Conservation (phyloP, 2,113 vertebrate species). For the Aspidoscelis tigris region DNA sequence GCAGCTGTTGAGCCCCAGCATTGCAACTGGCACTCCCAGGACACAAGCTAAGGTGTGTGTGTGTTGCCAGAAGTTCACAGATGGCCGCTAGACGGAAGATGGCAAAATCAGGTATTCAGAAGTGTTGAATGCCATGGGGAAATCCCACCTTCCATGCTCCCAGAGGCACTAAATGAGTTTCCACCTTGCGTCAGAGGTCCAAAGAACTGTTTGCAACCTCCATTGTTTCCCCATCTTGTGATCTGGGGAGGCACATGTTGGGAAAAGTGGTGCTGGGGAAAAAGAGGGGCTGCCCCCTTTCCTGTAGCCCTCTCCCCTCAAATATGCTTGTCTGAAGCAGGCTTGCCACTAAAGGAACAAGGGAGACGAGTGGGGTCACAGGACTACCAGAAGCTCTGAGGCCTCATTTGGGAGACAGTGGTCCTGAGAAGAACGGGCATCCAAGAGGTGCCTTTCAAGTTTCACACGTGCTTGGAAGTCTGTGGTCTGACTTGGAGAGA, state of each 20-base stretch:
- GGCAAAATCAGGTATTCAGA: not conserved
- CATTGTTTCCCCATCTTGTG: too few relatives aligned
- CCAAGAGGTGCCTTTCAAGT: conserved; percentile 83
- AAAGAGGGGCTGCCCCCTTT: not conserved
- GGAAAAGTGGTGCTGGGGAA: not conserved
- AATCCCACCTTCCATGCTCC: not conserved
- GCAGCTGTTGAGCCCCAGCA: conserved; percentile 44
- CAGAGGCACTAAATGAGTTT: not conserved
- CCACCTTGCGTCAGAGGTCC: not conserved
- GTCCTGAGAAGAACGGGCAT: conserved; percentile 62
- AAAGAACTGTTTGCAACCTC: not conserved
- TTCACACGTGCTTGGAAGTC: conserved; percentile 93
- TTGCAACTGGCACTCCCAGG: not conserved
- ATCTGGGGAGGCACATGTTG: rapidly evolving
- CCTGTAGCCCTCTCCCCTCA: not conserved
- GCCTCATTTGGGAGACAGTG: conserved; percentile 15
- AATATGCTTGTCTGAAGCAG: not conserved
- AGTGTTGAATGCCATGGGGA: too few relatives aligned
- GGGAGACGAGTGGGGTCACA: conserved; percentile 16
- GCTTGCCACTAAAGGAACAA: not conserved
- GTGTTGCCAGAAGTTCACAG: too few relatives aligned
- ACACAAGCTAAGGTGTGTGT: rapidly evolving
- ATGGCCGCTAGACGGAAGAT: not conserved
- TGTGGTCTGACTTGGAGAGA: conserved; percentile 84
- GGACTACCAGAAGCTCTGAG: conserved; percentile 27